Base-by-base conservation (phyloP, 2,797 vertebrate species). In the Meda fulgida region DNA sequence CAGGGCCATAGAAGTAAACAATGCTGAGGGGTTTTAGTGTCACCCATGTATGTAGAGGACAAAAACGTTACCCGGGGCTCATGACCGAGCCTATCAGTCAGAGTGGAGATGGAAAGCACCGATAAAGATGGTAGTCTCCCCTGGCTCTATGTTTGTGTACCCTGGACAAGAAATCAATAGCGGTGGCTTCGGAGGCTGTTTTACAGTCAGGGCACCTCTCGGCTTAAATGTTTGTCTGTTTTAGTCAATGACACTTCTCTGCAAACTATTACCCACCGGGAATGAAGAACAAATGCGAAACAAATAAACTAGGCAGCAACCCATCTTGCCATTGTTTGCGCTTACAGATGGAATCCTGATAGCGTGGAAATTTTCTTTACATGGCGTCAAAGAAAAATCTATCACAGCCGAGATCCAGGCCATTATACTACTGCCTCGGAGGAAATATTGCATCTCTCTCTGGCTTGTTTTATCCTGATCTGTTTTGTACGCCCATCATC, bases 161-260 rank as follows among this genome's bases (percentile, higher is more conserved):
- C 89, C 83, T 3, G 81, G 94, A 95, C 94, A 94, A 94, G 92
- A 95, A 96, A 96, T 95, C 94, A 81, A 95, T 96, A 91, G 80
- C 31, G 78, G 86, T 81, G 91, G 91, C 93, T 94, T 94, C 92
- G 89, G 87, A 92, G 90, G 92, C 93, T 94, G 91, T 94, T 96
- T 95, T 93, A 94, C 93, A 95, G 94, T 95, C 94, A 90, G 88
- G 89, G 89, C 93, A 89, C 90, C 91, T 85, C 91, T 92, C 88
- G 58, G 91, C 91, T 92, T 95, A 95, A 95, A 95, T 94, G 95
- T 95, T 94, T 94, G 93, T 95, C 93, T 94, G 91, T 95, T 96
- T 94, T 94, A 95, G 95, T 95, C 94, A 94, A 93, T 94, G 94
- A 93, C 93, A 95, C 91, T 93, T 94, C 89, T 88, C 91, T 87